Conservation (phyloP, 2,113 vertebrate species). For the Erythrolamprus reginae region DNA sequence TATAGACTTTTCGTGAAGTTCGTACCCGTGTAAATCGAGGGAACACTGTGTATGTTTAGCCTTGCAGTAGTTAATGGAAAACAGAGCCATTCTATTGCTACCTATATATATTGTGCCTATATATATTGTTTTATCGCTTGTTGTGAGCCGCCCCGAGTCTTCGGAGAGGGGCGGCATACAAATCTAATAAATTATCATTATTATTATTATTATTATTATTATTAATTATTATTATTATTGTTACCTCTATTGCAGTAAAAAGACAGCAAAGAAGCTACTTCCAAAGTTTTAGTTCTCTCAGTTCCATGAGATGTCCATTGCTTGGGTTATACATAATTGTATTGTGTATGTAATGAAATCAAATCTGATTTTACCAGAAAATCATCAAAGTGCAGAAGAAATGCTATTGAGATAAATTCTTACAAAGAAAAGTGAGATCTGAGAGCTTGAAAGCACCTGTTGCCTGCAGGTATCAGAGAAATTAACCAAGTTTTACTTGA, state of each 20-base stretch:
- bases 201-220: too few species aligned
- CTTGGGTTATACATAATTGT: neutral
- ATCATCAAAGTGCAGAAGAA: neutral
- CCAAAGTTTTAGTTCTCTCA: neutral
- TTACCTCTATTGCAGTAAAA: neutral
- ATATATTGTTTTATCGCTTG: too few species aligned
- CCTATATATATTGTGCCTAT: too few species aligned
- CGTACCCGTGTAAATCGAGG: too few species aligned
- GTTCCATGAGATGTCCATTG: neutral
- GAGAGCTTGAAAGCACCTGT: neutral
- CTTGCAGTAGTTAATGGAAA: neutral
- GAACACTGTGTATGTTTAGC: neutral
- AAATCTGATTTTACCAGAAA: neutral
- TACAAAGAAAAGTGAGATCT: neutral
- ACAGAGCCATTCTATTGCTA: neutral
- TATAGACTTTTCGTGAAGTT: too few species aligned
- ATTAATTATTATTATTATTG: too few species aligned
- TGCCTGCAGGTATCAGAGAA: neutral
- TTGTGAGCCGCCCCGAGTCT: too few species aligned
- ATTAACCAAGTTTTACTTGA: neutral
- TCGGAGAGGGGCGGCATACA: too few species aligned
- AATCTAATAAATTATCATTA: too few species aligned
- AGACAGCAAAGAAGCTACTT: neutral
- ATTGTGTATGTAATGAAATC: neutral
- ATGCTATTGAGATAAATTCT: neutral